phyloP scores from a whole-genome alignment of 2,888 invertebrate species.

The Thyatira batis region DNA sequence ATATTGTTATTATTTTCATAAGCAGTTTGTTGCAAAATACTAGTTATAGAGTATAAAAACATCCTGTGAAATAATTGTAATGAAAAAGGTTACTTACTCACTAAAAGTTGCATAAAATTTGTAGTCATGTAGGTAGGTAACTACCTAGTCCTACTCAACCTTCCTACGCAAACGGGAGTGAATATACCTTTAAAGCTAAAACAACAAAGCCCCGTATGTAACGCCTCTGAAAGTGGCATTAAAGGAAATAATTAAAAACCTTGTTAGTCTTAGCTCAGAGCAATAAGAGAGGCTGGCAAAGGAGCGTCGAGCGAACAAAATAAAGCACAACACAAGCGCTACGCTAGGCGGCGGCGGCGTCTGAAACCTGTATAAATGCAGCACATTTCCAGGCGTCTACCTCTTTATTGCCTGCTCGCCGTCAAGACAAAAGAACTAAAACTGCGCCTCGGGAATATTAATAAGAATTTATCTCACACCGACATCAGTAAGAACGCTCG shows the following conservation, averaged over 20 bases:
- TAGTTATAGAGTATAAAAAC: no score
- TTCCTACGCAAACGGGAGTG: not conserved
- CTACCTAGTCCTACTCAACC: no score
- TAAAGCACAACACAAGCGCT: constrained; percentile 60
- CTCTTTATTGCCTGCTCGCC: constrained; percentile 71
- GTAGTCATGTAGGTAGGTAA: no score
- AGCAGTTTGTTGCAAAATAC: not conserved
- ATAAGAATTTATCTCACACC: constrained; percentile 65
- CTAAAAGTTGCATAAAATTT: no score
- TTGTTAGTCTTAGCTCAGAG: constrained; percentile 73
- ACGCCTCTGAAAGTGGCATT: constrained; percentile 68
- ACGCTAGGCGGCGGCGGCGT: constrained; percentile 40
- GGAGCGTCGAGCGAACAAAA: constrained; percentile 67
- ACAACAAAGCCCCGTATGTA: constrained; percentile 50
- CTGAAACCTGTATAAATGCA: constrained; percentile 72
- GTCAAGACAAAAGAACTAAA: constrained; percentile 73
- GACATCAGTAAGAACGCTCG: constrained; percentile 36
- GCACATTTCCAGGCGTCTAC: constrained; percentile 73
- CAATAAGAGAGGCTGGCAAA: constrained; percentile 70
- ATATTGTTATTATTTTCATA: constrained; percentile 13
- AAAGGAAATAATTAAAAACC: constrained; percentile 81
- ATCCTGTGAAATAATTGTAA: no score
- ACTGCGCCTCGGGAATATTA: constrained; percentile 66
- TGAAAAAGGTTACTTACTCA: no score
- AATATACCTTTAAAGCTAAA: constrained; percentile 17